These are phyloP conservation scores for Magallana nippona DNA, from an alignment of 2,888 invertebrate genomes.

Conservation along the genomic window DNA sequence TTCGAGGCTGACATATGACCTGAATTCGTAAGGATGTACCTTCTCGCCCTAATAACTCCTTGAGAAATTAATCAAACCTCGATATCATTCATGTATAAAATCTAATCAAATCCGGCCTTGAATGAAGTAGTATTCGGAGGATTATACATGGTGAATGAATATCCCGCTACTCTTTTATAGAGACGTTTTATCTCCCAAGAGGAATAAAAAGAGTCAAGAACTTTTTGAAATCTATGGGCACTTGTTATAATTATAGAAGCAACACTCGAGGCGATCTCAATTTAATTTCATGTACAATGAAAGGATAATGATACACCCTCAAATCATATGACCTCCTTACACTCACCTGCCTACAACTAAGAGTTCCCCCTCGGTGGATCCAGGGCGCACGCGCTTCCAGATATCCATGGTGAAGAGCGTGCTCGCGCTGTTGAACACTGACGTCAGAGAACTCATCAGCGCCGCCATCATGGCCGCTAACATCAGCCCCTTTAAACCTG, in stretches of 20 bases:
- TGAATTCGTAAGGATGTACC: too few species aligned
- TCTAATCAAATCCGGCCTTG: too few species aligned
- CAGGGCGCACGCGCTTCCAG: slow-evolving; percentile 76
- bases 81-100: too few species aligned
- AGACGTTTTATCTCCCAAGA: too few species aligned
- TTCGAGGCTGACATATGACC: too few species aligned
- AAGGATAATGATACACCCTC: not conserved
- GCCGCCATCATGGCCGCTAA: slow-evolving; percentile 83
- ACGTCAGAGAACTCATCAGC: slow-evolving; percentile 82
- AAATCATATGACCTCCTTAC: not conserved
- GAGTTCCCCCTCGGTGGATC: slow-evolving; percentile 73
- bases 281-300: not conserved
- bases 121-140: too few species aligned
- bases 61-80: too few species aligned
- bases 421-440: slow-evolving; percentile 82
- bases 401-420: slow-evolving; percentile 83
- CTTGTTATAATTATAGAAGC: not conserved
- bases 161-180: too few species aligned
- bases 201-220: too few species aligned
- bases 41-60: too few species aligned
- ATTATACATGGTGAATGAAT: too few species aligned
- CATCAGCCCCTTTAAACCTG: slow-evolving; percentile 79
- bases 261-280: too few species aligned
- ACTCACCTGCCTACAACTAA: slow-evolving; percentile 76
- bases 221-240: not conserved